Evolutionary conservation across 2,888 invertebrate genomes (phyloP).

Genomic region (Trilocha varians): DNA sequence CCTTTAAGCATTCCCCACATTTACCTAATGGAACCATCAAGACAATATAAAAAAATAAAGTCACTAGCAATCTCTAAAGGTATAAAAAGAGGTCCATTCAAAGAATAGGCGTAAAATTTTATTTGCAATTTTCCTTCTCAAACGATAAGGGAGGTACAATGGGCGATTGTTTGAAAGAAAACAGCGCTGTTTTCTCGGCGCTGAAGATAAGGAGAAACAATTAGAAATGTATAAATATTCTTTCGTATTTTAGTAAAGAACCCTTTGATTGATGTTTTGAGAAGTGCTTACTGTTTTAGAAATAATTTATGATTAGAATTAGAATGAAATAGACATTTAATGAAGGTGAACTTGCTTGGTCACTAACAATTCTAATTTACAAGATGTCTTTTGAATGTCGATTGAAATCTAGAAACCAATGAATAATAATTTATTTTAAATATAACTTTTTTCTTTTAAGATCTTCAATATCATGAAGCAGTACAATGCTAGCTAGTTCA

Average conservation of each 20-base stretch:
- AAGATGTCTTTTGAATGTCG: no score
- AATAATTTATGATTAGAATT: not conserved
- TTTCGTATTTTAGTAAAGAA: no score
- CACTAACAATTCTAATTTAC: no score
- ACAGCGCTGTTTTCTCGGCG: slow-evolving; percentile 12
- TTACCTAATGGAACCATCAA: not conserved
- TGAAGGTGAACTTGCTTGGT: no score
- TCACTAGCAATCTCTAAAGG: not conserved
- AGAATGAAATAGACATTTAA: no score
- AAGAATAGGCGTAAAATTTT: slow-evolving; percentile 4
- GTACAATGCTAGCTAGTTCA: no score
- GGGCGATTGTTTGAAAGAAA: slow-evolving; percentile 4
- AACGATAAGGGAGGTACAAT: slow-evolving; percentile 13
- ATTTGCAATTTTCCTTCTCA: slow-evolving; percentile 19
- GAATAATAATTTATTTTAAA: no score
- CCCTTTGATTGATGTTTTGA: not conserved
- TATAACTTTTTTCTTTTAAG: no score
- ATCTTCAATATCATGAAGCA: no score
- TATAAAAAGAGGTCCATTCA: slow-evolving; percentile 1
- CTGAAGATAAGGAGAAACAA: slow-evolving; percentile 17
- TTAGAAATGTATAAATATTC: slow-evolving; percentile 13
- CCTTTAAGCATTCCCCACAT: no score
- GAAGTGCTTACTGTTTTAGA: not conserved
- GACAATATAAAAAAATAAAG: not conserved
- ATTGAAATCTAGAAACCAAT: no score